Percentiles rank a stretch among this genome's conserved stretches.
Conservation (phyloP, 2,888 invertebrate species). For the Steromphala cineraria region DNA sequence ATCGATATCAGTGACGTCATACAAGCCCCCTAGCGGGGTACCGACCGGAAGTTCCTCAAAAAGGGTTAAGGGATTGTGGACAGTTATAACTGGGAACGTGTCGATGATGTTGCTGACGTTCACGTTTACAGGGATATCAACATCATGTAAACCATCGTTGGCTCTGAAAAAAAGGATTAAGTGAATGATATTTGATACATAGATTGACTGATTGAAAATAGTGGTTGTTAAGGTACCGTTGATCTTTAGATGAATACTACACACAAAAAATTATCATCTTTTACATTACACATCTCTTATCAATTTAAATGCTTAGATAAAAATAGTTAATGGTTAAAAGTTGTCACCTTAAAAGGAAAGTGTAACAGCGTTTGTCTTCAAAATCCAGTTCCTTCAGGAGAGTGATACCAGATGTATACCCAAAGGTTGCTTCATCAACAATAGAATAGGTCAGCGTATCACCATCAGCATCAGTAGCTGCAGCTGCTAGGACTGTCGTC, state of each 20-base stretch:
- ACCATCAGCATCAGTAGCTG: background rate
- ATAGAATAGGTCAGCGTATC: background rate
- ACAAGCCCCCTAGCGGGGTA: background rate
- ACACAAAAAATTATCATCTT: no score
- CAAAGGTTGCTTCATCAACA: background rate
- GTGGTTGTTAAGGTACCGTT: no score
- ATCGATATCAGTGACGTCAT: background rate
- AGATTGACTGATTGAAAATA: no score
- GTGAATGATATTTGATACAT: no score
- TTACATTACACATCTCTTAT: no score
- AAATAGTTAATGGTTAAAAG: no score
- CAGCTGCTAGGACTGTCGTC: background rate
- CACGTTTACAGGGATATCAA: background rate
- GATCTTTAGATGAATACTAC: no score
- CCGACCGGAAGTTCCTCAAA: background rate
- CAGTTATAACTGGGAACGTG: background rate
- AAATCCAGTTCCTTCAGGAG: background rate
- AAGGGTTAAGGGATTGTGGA: background rate
- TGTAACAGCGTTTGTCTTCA: background rate
- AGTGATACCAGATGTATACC: background rate
- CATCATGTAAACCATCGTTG: background rate
- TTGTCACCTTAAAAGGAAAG: background rate
- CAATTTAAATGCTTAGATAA: no score
- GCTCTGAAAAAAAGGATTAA: background rate
- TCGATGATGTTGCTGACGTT: background rate